Percentiles rank a stretch among this genome's conserved stretches.
These are phyloP conservation scores for Strigops habroptila DNA, from an alignment of 2,113 vertebrate species.

Conservation along the genomic window DNA sequence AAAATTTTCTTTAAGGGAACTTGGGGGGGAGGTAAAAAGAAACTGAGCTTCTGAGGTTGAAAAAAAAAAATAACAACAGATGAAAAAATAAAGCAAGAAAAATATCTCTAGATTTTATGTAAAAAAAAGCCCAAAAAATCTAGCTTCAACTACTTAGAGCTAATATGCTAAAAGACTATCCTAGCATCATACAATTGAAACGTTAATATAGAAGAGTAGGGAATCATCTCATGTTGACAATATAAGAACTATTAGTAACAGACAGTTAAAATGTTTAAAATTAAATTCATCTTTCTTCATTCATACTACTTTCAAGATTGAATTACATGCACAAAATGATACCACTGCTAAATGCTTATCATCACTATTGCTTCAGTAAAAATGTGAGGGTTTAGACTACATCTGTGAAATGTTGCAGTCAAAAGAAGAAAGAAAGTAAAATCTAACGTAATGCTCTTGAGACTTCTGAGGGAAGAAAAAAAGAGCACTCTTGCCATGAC, in stretches of 20 bases:
- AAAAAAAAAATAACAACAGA: not conserved
- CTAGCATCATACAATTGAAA: not conserved
- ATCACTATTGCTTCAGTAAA: not conserved
- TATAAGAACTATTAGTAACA: not conserved
- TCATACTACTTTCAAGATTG: not conserved
- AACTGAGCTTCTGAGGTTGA: not conserved
- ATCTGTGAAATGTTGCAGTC: not conserved
- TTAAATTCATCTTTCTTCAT: not conserved
- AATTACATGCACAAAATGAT: not conserved
- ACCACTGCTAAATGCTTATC: not conserved
- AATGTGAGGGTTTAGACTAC: not conserved
- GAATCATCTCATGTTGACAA: not conserved
- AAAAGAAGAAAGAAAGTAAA: not conserved
- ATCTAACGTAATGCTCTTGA: not conserved
- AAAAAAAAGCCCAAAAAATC: fast-evolving
- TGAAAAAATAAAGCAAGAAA: not conserved
- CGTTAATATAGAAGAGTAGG: not conserved
- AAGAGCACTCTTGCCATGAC: not conserved
- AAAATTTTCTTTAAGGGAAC: not conserved
- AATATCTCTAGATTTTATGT: not conserved
- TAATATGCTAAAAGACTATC: not conserved
- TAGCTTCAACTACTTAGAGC: not conserved
- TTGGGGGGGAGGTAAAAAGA: too few relatives aligned
- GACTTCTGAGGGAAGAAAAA: not conserved
- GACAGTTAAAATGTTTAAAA: not conserved